Evolutionary conservation across 2,888 invertebrate species (phyloP).

Genomic region (Melieria picta): DNA sequence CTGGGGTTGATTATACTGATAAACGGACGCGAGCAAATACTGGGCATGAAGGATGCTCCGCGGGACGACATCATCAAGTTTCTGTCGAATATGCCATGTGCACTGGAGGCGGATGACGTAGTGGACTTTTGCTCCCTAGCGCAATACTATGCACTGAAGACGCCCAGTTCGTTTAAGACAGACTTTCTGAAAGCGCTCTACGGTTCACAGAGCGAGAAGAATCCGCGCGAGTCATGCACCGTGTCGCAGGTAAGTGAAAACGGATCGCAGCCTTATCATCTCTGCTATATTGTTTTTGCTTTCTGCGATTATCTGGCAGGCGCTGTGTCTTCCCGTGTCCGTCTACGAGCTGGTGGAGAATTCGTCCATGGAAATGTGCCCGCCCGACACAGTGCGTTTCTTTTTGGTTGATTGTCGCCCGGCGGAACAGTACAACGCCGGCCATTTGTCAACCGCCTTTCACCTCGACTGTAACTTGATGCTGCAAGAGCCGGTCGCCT

Average conservation of each 20-base stretch:
- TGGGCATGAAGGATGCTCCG: slow-evolving; percentile 78
- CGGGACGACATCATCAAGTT: slow-evolving; percentile 76
- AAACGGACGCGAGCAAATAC: slow-evolving; percentile 88
- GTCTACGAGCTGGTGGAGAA: slow-evolving; percentile 91
- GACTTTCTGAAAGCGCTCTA: slow-evolving; percentile 78
- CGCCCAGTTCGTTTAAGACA: slow-evolving; percentile 91
- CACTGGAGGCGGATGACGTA: slow-evolving; percentile 92
- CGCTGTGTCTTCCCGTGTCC: slow-evolving; percentile 95
- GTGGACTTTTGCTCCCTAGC: slow-evolving; percentile 96
- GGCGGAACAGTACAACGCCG: slow-evolving; percentile 95
- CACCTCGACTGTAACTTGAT: slow-evolving; percentile 97
- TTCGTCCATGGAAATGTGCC: slow-evolving; percentile 73
- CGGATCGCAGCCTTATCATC: slow-evolving; percentile 58
- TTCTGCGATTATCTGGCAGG: slow-evolving; percentile 68
- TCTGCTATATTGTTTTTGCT: neutral
- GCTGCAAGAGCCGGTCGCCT: slow-evolving; percentile 95
- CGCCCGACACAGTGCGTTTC: slow-evolving; percentile 80
- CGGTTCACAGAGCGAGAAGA: slow-evolving; percentile 69
- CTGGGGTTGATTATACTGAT: slow-evolving; percentile 94
- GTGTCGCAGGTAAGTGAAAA: slow-evolving; percentile 53
- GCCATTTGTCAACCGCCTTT: slow-evolving; percentile 96
- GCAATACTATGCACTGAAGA: slow-evolving; percentile 93
- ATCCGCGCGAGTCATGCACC: slow-evolving; percentile 62
- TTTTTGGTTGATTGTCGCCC: slow-evolving; percentile 98
- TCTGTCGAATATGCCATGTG: slow-evolving; percentile 81